Percentiles rank a stretch among this genome's conserved stretches.
These are phyloP conservation scores for Tinea semifulvella DNA, from an alignment of 2,888 invertebrate species.

Conservation along the genomic window DNA sequence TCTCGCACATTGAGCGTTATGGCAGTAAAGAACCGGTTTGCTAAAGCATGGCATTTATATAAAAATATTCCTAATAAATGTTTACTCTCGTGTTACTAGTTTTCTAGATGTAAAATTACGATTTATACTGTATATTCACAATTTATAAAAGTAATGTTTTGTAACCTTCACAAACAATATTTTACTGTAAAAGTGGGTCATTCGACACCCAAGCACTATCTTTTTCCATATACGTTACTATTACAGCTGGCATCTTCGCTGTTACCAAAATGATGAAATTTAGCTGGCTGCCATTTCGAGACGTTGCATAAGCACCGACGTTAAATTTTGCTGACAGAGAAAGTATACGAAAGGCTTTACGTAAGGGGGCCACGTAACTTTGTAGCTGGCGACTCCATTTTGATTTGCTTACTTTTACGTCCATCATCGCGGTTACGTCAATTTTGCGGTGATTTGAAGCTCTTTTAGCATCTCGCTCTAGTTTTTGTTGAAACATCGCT, in stretches of 20 bases:
- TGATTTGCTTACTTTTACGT: constrained; percentile 64
- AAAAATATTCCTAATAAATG: constrained; percentile 4
- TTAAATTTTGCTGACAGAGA: constrained; percentile 67
- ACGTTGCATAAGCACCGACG: constrained; percentile 51
- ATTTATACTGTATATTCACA: too few species aligned
- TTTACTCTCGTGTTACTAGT: constrained; percentile 1
- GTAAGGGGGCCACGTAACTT: constrained; percentile 54
- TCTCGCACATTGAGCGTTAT: constrained; percentile 10
- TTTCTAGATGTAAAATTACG: too few species aligned
- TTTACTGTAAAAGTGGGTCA: constrained; percentile 1
- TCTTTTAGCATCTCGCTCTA: constrained; percentile 29
- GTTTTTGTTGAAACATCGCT: constrained; percentile 20
- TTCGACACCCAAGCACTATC: background rate
- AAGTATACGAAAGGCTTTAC: constrained; percentile 65
- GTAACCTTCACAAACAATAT: too few species aligned
- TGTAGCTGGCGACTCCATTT: constrained; percentile 49
- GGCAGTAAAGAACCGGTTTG: constrained; percentile 7
- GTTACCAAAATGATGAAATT: constrained; percentile 60
- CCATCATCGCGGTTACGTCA: constrained; percentile 50
- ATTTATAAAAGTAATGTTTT: too few species aligned
- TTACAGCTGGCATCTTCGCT: constrained; percentile 36
- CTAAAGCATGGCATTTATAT: background rate
- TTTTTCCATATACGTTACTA: constrained; percentile 8
- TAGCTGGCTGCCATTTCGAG: constrained; percentile 60
- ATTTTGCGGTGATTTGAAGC: constrained; percentile 40